phyloP scores from a whole-genome alignment of 1,140 invertebrate genomes.

The Lepidurus packardi region DNA sequence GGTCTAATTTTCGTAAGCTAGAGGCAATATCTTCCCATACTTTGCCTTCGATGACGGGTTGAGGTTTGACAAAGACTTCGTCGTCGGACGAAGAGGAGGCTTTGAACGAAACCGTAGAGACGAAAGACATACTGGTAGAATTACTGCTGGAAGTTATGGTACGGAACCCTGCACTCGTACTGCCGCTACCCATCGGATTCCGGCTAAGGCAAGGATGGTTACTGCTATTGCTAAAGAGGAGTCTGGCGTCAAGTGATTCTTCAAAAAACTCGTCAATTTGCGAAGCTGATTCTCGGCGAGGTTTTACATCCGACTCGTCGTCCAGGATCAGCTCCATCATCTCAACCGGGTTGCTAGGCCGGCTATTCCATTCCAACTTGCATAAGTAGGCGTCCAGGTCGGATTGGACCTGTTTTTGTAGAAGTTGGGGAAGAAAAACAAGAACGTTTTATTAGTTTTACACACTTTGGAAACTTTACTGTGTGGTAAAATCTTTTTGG shows the following conservation, averaged over 20 bases:
- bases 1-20: slow-evolving; percentile 79
- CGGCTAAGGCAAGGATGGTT: slow-evolving; percentile 38
- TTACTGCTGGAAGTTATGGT: slow-evolving; percentile 42
- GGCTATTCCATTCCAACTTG: slow-evolving; percentile 11
- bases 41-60: slow-evolving; percentile 43
- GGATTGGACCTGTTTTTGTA: not conserved
- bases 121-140: slow-evolving; percentile 8
- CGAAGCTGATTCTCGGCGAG: slow-evolving; percentile 55
- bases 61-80: slow-evolving; percentile 71
- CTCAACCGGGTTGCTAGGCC: not conserved
- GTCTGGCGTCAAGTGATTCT: slow-evolving; percentile 38
- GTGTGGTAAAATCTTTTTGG: too few relatives aligned
- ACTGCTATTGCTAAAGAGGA: slow-evolving; percentile 17
- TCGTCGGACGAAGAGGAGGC: slow-evolving; percentile 52
- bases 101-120: slow-evolving; percentile 26
- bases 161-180: slow-evolving; percentile 36
- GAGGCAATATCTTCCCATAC: slow-evolving; percentile 84
- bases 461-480: too few relatives aligned
- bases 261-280: slow-evolving; percentile 66
- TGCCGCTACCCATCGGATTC: slow-evolving; percentile 44
- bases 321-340: not conserved
- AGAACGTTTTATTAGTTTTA: too few relatives aligned
- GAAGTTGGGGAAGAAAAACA: too few relatives aligned
- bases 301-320: slow-evolving; percentile 41
- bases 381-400: not conserved